Evolutionary conservation across 2,113 vertebrate species (phyloP).

Genomic region (Burhinus oedicnemus): DNA sequence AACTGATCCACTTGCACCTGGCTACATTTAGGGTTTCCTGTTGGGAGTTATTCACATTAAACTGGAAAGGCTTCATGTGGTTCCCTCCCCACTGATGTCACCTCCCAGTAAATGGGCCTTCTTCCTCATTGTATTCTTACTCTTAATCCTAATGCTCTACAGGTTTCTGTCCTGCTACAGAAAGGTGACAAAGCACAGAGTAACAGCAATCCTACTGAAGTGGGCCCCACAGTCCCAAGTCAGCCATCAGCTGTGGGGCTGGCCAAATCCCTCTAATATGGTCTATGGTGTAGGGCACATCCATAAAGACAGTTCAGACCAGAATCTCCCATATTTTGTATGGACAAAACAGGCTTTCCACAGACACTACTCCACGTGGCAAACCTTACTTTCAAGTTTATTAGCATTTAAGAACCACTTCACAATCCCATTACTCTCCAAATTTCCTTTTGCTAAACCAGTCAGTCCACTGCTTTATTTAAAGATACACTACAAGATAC

Average conservation of each 20-base stretch:
- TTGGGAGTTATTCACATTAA: background rate
- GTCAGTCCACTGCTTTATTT: background rate
- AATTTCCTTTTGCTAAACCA: background rate
- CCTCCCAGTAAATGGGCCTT: background rate
- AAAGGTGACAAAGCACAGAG: background rate
- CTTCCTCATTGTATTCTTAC: background rate
- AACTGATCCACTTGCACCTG: background rate
- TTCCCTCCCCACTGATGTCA: background rate
- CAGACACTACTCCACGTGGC: background rate
- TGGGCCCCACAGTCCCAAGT: background rate
- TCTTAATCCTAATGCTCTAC: background rate
- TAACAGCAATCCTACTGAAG: background rate
- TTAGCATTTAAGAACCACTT: background rate
- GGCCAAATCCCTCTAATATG: background rate
- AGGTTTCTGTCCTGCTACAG: background rate
- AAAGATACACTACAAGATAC: background rate
- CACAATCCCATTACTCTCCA: background rate
- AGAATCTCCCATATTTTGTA: background rate
- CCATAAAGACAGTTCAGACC: background rate
- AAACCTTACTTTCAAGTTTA: background rate
- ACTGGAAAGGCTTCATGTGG: background rate
- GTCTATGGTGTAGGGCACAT: background rate
- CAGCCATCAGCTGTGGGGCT: background rate
- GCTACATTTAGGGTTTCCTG: background rate
- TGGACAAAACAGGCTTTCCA: background rate